These are phyloP conservation scores for Pelmatolapia mariae DNA, from an alignment of 2,113 vertebrate genomes.

Conservation along the genomic window DNA sequence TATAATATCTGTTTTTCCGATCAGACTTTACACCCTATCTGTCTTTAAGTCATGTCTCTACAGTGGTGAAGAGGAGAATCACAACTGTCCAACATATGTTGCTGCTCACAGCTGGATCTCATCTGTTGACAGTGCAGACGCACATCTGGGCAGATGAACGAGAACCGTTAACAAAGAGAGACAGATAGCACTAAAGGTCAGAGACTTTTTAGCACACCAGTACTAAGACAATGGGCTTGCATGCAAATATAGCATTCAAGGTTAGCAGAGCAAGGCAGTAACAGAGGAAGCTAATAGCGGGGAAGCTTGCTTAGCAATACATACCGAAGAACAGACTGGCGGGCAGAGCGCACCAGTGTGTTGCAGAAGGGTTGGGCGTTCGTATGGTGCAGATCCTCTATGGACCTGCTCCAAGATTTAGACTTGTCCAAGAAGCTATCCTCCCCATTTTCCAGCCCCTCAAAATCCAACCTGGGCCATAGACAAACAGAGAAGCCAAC, in stretches of 20 bases:
- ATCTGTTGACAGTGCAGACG: conserved; percentile 18
- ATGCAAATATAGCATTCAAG: conserved; percentile 32
- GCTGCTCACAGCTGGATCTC: conserved; percentile 49
- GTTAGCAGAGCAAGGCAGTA: conserved; percentile 37
- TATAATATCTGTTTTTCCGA: background rate
- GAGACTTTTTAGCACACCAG: background rate
- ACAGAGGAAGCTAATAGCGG: conserved; percentile 12
- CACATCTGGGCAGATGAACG: conserved; percentile 41
- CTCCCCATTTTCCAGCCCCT: conserved; percentile 87
- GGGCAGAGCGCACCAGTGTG: conserved; percentile 90
- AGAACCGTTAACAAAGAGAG: conserved; percentile 15
- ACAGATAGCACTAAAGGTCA: conserved; percentile 9
- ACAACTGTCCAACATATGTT: conserved; percentile 18
- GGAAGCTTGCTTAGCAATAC: conserved; percentile 64
- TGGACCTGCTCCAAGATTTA: conserved; percentile 94
- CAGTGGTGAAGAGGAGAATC: conserved; percentile 1
- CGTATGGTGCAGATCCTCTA: conserved; percentile 92
- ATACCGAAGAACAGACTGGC: conserved; percentile 93
- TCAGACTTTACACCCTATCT: background rate
- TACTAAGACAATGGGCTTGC: background rate
- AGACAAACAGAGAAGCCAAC: conserved; percentile 52
- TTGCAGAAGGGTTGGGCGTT: conserved; percentile 85
- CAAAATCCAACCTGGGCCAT: conserved; percentile 90
- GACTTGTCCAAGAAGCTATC: conserved; percentile 87
- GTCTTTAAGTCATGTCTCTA: background rate